Evolutionary conservation across 1,140 invertebrate genomes (phyloP).

Genomic region (Piezodorus guildinii): DNA sequence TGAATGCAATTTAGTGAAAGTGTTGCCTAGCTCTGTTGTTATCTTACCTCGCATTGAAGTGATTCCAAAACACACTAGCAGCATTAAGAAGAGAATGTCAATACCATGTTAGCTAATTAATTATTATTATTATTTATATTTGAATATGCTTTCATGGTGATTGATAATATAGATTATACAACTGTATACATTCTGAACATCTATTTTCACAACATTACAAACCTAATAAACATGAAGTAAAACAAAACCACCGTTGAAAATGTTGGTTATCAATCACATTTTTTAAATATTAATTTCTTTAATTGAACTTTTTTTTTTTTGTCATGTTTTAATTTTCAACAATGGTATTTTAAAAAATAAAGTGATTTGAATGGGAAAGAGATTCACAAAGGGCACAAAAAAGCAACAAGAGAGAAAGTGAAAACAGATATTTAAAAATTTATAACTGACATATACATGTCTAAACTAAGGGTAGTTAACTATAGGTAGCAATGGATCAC

Average conservation of each 20-base stretch:
- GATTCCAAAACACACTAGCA: constrained; percentile 90
- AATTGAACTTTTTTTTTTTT: no score
- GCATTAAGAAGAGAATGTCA: constrained; percentile 36
- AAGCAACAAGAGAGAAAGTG: constrained; percentile 42
- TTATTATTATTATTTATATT: constrained; percentile 6
- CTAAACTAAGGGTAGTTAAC: constrained; percentile 14
- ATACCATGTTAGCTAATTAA: constrained; percentile 22
- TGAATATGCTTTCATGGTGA: constrained; percentile 12
- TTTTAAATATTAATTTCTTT: no score
- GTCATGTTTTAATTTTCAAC: neutral
- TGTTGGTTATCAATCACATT: neutral
- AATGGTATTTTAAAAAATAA: constrained; percentile 12
- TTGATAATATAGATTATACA: neutral
- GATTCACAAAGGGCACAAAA: constrained; percentile 63
- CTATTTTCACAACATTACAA: constrained; percentile 3
- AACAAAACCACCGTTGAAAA: constrained; percentile 10
- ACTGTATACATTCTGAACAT: constrained; percentile 7
- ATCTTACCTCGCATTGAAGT: constrained; percentile 95
- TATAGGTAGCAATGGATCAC: constrained; percentile 8
- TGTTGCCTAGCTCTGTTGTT: constrained; percentile 17
- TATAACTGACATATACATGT: constrained; percentile 10
- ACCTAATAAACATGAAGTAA: neutral
- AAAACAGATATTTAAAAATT: constrained; percentile 18
- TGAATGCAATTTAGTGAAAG: constrained; percentile 12
- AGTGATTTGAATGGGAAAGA: constrained; percentile 35